These are phyloP conservation scores for Lamellibrachia columna DNA, from an alignment of 2,888 invertebrate genomes.

Conservation along the genomic window DNA sequence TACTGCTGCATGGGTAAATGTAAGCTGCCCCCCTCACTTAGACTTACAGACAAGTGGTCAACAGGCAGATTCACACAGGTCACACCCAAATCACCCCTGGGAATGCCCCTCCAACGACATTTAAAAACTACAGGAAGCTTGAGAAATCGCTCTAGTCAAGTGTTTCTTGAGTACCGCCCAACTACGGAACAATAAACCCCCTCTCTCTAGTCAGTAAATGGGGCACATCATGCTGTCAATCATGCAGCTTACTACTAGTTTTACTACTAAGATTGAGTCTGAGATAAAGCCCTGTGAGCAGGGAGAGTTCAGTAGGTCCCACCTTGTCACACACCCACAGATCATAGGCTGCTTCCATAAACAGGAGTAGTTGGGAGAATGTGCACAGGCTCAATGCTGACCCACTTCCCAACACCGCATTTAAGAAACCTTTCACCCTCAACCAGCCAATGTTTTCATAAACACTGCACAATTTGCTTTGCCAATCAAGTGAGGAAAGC, in stretches of 20 bases:
- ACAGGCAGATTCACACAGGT: neutral
- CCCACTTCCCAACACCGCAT: neutral
- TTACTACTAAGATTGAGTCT: neutral
- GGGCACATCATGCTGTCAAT: neutral
- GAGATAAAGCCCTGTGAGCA: neutral
- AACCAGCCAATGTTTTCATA: neutral
- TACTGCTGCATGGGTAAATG: neutral
- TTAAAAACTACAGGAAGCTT: conserved; percentile 12
- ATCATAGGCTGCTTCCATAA: neutral
- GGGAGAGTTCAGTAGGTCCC: neutral
- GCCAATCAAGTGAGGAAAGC: neutral
- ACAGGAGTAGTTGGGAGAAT: neutral
- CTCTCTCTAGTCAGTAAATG: conserved; percentile 12
- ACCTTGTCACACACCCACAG: neutral
- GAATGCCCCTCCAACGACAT: neutral
- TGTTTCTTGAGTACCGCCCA: neutral
- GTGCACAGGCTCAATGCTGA: neutral
- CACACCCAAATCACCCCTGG: neutral
- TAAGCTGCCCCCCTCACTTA: neutral
- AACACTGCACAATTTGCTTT: neutral
- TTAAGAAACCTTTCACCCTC: no score
- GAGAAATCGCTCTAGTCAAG: neutral
- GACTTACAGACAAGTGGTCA: neutral
- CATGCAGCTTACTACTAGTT: neutral
- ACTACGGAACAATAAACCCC: neutral